Base-by-base conservation (phyloP, 2,888 invertebrate genomes). In the Cephus pulcher region DNA sequence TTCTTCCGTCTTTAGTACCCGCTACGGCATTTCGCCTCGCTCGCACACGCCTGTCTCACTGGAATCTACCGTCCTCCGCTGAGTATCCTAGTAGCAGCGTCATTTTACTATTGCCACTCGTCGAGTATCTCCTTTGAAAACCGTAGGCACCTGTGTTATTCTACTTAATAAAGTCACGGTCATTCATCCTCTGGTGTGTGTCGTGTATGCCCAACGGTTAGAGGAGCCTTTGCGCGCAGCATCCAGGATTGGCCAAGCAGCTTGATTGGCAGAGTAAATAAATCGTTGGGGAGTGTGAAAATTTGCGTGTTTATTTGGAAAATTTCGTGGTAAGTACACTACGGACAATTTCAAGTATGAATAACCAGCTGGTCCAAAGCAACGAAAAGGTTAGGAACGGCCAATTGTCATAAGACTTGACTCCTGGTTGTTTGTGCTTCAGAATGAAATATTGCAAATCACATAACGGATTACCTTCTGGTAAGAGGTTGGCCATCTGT, bases 91-190 rank as follows among this genome's bases (percentile, higher is more conserved):
- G 15, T 23, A 6, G 56, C 23, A 56, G 56, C 56, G 56, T 56
- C 71, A 32, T 71, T 71, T 32, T 15, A 71, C 71, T 56, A 56
- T 56, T 12, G 32, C 71, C 71, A 34, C 33, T 71, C 4, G 71
- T 71, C 32, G 71, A 23, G 56, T 23, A 11, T 32, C 71, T 32
- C 71, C 32, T 71, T 71, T 71, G 71, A 71, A 71, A 71, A 71
- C 71, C 12, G 12, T 12, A 11, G 32, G 32, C 34, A 71, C 34
- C 71, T 71, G 71, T 23, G 71, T 71, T n/a, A 71, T 71, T 71
- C 71, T 71, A 15, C 32, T 71, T 71, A 71, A 71, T 71, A 71
- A 71, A 71, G 71, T 71, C 71, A 71, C 23, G 71, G 32, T 71
- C 71, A 71, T 71, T 71, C 71, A 71, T 71, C 34, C 71, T 56